These are phyloP conservation scores for Tetramorium parvispinum DNA, from an alignment of 1,140 invertebrate genomes.

Conservation along the genomic window DNA sequence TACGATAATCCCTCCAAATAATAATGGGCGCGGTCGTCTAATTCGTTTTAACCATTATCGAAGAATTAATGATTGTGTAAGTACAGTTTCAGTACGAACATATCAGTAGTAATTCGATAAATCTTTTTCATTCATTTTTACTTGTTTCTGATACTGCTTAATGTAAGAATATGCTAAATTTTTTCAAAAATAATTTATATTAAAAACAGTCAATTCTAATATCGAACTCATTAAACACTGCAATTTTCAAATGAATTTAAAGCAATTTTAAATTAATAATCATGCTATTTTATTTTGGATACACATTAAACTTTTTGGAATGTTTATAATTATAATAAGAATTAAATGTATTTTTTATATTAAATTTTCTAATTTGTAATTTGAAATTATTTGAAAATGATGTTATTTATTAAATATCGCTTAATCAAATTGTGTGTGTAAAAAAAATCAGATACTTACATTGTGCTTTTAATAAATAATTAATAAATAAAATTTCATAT, in stretches of 20 bases:
- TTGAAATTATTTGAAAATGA: background rate
- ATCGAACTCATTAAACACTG: background rate
- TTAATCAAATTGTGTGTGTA: background rate
- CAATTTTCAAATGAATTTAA: background rate
- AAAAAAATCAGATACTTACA: background rate
- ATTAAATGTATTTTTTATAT: background rate
- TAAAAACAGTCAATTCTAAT: background rate
- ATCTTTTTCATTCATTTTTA: background rate
- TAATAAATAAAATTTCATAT: background rate
- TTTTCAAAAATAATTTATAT: background rate
- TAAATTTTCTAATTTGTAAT: background rate
- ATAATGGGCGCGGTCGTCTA: constrained; percentile 58
- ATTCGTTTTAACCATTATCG: constrained; percentile 50
- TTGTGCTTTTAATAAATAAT: background rate
- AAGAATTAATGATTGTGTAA: constrained; percentile 54
- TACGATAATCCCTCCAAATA: constrained; percentile 59
- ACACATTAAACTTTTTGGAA: background rate
- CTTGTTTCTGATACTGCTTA: background rate
- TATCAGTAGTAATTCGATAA: constrained; percentile 9
- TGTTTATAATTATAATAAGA: background rate
- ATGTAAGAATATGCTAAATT: background rate
- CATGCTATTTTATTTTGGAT: background rate
- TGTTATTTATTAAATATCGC: background rate
- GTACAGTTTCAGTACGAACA: constrained; percentile 1
- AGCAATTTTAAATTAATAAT: background rate